phyloP scores from a whole-genome alignment of 2,113 vertebrate species.

The Pogona vitticeps region DNA sequence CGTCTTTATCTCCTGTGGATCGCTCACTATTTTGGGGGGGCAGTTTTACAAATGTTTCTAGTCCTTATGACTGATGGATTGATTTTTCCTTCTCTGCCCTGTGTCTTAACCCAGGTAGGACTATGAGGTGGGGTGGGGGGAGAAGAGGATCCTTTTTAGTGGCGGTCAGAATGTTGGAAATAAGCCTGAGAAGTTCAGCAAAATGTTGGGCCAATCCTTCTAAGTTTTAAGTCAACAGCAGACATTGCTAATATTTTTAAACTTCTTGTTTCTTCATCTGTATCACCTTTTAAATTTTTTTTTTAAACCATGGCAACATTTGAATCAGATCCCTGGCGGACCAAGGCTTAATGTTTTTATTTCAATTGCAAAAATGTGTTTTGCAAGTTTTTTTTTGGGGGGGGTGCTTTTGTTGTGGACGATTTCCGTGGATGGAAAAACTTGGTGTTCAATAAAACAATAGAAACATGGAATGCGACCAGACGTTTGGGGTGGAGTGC shows the following conservation, averaged over 20 bases:
- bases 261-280: not conserved
- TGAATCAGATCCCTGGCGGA: no score
- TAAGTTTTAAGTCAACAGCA: not conserved
- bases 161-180: no score
- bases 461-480: not conserved
- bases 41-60: not conserved
- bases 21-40: not conserved
- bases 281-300: no score
- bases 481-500: not conserved
- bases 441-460: not conserved
- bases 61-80: no score
- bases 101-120: no score
- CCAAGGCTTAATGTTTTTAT: no score
- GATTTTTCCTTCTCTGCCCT: not conserved
- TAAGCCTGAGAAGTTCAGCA: not conserved
- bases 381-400: not conserved
- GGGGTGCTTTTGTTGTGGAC: not conserved
- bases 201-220: not conserved
- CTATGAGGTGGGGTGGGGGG: not conserved
- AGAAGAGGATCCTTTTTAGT: not conserved
- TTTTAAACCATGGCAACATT: no score
- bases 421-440: not conserved
- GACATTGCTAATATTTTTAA: not conserved
- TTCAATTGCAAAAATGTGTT: not conserved
- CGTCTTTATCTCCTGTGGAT: not conserved